These are phyloP conservation scores for Malaclemys terrapin DNA, from an alignment of 2,113 vertebrate genomes.

Conservation along the genomic window DNA sequence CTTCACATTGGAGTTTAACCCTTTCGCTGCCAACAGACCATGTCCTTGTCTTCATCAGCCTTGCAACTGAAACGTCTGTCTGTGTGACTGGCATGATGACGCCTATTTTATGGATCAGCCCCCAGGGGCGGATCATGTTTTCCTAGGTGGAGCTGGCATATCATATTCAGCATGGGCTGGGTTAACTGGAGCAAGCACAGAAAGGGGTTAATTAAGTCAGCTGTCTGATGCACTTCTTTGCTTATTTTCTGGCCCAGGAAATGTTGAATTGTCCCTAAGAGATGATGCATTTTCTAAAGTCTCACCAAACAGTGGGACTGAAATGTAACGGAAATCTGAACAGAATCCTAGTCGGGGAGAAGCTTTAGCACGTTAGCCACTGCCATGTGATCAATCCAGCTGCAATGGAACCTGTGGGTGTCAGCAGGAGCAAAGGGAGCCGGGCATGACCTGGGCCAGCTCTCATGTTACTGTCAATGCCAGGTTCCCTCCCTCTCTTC, in stretches of 20 bases:
- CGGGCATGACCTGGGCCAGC: not conserved
- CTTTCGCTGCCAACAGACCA: not conserved
- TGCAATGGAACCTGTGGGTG: not conserved
- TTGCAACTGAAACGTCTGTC: not conserved
- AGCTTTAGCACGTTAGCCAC: not conserved
- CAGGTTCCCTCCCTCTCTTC: not conserved
- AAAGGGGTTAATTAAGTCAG: not conserved
- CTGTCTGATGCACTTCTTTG: not conserved
- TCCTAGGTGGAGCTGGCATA: not conserved
- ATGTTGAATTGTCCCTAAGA: not conserved
- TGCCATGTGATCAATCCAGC: not conserved
- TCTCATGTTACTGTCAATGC: not conserved
- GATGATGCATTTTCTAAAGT: not conserved
- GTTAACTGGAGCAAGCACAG: not conserved
- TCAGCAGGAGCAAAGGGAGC: not conserved
- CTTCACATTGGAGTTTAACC: not conserved
- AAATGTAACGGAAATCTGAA: not conserved
- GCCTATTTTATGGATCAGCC: not conserved
- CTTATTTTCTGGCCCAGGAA: not conserved
- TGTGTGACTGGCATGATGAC: not conserved
- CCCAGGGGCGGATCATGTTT: not conserved
- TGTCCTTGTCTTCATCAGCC: not conserved
- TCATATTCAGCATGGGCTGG: not conserved
- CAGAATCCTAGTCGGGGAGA: not conserved
- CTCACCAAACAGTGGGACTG: not conserved